A percentile compares a stretch with the other conserved stretches of the same genome.
Conservation (phyloP, 2,797 vertebrate species). For the Pangasius larnaudii region DNA sequence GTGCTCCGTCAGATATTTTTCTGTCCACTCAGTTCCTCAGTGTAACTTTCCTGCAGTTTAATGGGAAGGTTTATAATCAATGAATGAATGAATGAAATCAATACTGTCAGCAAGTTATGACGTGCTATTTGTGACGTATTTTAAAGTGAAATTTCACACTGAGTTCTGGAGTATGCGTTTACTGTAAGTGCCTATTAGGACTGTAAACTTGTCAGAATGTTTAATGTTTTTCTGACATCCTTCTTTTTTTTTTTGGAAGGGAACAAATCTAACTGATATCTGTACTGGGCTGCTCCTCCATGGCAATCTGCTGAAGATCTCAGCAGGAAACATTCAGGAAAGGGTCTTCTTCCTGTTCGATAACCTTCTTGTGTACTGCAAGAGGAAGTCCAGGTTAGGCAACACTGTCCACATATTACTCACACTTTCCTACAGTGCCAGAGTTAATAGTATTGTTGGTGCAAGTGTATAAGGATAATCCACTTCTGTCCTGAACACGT, state of each 20-base stretch:
- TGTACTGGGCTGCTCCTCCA: constrained; percentile 94
- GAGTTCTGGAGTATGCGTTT: not conserved
- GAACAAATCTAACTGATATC: constrained; percentile 97
- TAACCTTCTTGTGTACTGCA: constrained; percentile 98
- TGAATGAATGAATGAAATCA: not conserved
- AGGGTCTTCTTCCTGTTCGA: constrained; percentile 97
- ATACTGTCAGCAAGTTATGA: not conserved
- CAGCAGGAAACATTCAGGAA: constrained; percentile 97
- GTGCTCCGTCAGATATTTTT: not conserved
- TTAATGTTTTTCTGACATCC: not conserved
- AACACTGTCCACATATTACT: not conserved
- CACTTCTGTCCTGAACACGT: not conserved
- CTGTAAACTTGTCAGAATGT: not conserved
- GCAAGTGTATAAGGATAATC: not conserved
- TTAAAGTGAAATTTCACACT: not conserved
- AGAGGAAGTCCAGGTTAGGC: constrained; percentile 94
- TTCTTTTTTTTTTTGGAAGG: constrained; percentile 69
- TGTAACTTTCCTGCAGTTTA: not conserved
- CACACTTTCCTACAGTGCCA: not conserved
- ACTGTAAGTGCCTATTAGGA: not conserved
- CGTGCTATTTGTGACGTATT: not conserved
- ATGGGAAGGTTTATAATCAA: not conserved
- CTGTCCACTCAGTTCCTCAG: not conserved
- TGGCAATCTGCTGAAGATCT: constrained; percentile 95
- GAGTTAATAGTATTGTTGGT: not conserved